phyloP scores from a whole-genome alignment of 2,797 vertebrate genomes.

The Scarus forsteni region DNA sequence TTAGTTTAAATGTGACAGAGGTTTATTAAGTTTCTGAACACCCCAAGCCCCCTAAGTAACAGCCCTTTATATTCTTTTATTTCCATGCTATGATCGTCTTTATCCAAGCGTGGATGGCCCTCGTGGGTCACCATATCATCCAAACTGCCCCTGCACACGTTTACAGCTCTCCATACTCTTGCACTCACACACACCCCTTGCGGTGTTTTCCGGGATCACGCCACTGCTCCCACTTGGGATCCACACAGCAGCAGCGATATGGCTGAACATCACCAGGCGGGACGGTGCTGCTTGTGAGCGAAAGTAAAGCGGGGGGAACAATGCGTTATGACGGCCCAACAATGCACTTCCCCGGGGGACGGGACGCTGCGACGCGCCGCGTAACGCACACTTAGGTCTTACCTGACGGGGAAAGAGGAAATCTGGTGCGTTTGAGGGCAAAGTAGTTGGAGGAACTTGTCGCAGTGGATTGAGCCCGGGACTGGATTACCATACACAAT shows the following conservation, averaged over 20 bases:
- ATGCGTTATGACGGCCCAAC: slow-evolving; percentile 20
- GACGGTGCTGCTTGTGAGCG: slow-evolving; percentile 58
- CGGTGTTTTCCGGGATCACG: slow-evolving; percentile 80
- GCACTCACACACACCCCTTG: slow-evolving; percentile 65
- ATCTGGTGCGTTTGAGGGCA: slow-evolving; percentile 44
- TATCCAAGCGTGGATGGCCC: too few relatives aligned
- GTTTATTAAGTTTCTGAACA: too few relatives aligned
- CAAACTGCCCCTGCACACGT: neutral
- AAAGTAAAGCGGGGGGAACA: slow-evolving; percentile 39
- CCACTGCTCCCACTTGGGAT: slow-evolving; percentile 71
- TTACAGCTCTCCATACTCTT: slow-evolving; percentile 3
- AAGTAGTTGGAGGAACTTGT: slow-evolving; percentile 81
- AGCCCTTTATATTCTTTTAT: too few relatives aligned
- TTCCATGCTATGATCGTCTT: too few relatives aligned
- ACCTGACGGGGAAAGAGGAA: neutral
- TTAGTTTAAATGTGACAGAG: too few relatives aligned
- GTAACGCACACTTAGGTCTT: slow-evolving; percentile 25
- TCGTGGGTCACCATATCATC: too few relatives aligned
- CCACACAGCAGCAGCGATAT: slow-evolving; percentile 69
- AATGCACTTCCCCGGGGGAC: slow-evolving; percentile 9
- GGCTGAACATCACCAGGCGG: slow-evolving; percentile 72
- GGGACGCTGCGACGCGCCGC: slow-evolving; percentile 28
- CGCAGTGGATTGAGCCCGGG: slow-evolving; percentile 78
- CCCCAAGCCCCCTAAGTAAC: too few relatives aligned
- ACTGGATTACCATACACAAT: slow-evolving; percentile 71